Percentiles rank a stretch among this genome's conserved stretches.
Evolutionary conservation across 2,888 invertebrate species (phyloP).

Genomic region (Scrobipalpa costella): DNA sequence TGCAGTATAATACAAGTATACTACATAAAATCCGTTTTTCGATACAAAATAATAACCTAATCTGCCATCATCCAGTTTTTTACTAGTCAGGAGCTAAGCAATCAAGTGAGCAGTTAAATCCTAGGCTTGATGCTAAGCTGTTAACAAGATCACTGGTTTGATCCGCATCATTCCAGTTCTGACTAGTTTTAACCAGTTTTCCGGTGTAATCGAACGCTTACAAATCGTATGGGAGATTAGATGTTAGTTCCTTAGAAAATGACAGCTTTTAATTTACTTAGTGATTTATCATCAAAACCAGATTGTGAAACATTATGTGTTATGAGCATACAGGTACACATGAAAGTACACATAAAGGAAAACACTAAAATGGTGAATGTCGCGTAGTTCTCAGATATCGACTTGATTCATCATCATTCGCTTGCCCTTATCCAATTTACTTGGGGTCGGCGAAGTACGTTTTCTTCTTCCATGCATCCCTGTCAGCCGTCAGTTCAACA

Average conservation of each 20-base stretch:
- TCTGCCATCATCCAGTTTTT: background rate
- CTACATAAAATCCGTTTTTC: background rate
- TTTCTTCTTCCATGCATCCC: no score
- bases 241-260: constrained; percentile 7
- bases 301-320: no score
- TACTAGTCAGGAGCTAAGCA: background rate
- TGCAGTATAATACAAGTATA: no score
- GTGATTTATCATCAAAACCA: background rate
- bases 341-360: no score
- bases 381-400: no score
- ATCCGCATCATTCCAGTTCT: constrained; percentile 1
- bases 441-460: no score
- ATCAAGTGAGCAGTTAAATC: constrained; percentile 10
- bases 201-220: constrained; percentile 22
- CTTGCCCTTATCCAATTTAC: no score
- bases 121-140: constrained; percentile 19
- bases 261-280: constrained; percentile 14
- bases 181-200: constrained; percentile 7
- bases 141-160: constrained; percentile 23
- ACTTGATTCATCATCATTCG: no score
- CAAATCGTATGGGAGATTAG: constrained; percentile 21
- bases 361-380: no score
- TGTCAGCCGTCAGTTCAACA: no score
- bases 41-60: background rate
- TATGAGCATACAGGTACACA: no score